Conservation (phyloP, 30 jellyfish, hydroid and myxozoan genomes). For the Clytia hemisphaerica region DNA sequence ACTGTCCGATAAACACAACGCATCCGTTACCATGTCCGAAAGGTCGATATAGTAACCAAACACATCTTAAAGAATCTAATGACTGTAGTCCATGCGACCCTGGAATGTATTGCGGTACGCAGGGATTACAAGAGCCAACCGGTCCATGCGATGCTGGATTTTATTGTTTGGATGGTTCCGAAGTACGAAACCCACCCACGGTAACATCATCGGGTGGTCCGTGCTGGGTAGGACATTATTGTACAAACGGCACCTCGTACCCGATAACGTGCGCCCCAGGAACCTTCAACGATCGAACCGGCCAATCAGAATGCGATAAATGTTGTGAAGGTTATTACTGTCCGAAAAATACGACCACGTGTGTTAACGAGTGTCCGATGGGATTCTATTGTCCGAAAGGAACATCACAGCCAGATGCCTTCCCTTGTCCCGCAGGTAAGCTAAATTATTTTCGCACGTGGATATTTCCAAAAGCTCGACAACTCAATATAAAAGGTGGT, state of each 20-base stretch:
- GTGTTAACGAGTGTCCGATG: constrained; percentile 52
- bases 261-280: constrained; percentile 86
- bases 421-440: constrained; percentile 86
- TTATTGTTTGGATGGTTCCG: constrained; percentile 66
- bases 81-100: constrained; percentile 79
- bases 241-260: constrained; percentile 54
- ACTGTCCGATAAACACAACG: constrained; percentile 66
- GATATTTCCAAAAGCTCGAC: too few species aligned
- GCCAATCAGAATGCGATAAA: constrained; percentile 60
- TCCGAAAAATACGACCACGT: constrained; percentile 77
- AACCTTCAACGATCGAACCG: constrained; percentile 66
- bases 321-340: constrained; percentile 84
- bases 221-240: constrained; percentile 66
- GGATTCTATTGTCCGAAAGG: constrained; percentile 74
- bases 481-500: too few species aligned
- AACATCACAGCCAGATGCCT: constrained; percentile 35
- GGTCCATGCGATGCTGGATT: constrained; percentile 80
- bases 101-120: constrained; percentile 61
- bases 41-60: constrained; percentile 52
- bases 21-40: constrained; percentile 59
- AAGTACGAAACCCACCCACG: constrained; percentile 41
- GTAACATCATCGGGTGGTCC: constrained; percentile 83
- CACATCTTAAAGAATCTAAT: constrained; percentile 34
- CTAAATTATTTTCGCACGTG: too few species aligned
- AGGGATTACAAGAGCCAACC: constrained; percentile 51